Conservation (phyloP, 2,113 vertebrate species). For the Trochalopteron elliotii region DNA sequence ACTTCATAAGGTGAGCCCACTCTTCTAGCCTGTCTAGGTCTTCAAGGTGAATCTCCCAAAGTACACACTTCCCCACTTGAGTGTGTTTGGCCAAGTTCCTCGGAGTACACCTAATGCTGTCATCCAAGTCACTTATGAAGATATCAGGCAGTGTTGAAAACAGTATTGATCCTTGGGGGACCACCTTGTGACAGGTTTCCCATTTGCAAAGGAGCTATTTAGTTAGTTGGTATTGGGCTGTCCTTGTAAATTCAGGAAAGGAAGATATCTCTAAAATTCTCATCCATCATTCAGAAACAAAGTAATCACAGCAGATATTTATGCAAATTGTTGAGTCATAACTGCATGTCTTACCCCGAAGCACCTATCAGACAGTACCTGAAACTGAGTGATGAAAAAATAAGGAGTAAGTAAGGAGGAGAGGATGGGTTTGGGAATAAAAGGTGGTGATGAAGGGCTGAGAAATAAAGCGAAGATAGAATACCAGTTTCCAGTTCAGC, state of each 20-base stretch:
- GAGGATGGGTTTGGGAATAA: not conserved
- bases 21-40: not conserved
- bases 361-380: not conserved
- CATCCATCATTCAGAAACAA: not conserved
- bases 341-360: not conserved
- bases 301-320: not conserved
- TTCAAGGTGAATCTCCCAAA: not conserved
- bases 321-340: not conserved
- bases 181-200: not conserved
- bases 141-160: not conserved
- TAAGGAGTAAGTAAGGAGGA: not conserved
- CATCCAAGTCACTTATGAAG: not conserved
- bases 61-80: not conserved
- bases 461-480: not conserved
- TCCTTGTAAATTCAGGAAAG: not conserved
- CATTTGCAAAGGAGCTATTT: not conserved
- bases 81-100: not conserved
- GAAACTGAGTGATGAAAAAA: not conserved
- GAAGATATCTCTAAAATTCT: not conserved
- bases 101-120: not conserved
- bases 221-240: not conserved
- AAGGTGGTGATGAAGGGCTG: not conserved
- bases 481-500: not conserved
- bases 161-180: not conserved
- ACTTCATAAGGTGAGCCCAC: not conserved